These are phyloP conservation scores for Dichetophora obliterata DNA, from an alignment of 2,888 invertebrate genomes.

Conservation along the genomic window DNA sequence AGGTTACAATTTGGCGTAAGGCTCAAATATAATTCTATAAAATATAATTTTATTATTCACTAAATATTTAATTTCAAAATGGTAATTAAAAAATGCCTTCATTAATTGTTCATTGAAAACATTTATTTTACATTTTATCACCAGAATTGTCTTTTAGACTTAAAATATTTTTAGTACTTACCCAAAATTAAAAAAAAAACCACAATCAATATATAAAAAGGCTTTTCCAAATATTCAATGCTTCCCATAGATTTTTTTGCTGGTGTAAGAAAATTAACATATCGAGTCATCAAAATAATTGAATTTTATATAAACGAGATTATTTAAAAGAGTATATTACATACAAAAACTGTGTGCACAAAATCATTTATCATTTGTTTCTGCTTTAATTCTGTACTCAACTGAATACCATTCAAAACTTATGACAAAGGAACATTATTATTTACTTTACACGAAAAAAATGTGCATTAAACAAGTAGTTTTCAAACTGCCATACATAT, in stretches of 20 bases:
- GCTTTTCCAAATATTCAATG: background rate
- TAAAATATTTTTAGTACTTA: background rate
- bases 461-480: background rate
- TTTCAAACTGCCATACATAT: constrained; percentile 19
- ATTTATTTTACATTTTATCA: too few relatives aligned
- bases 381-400: background rate
- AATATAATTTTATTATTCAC: too few relatives aligned
- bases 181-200: constrained; percentile 4
- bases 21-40: too few relatives aligned
- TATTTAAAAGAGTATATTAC: constrained; percentile 24
- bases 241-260: background rate
- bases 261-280: constrained; percentile 14
- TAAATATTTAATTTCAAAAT: too few relatives aligned
- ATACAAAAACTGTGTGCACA: constrained; percentile 59
- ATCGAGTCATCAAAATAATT: constrained; percentile 44
- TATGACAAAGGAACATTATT: background rate
- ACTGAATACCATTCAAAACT: background rate
- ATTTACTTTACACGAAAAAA: background rate
- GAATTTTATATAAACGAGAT: constrained; percentile 1
- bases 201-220: background rate
- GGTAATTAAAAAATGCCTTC: too few relatives aligned
- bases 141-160: too few relatives aligned
- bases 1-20: too few relatives aligned
- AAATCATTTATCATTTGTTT: constrained; percentile 36
- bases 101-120: too few relatives aligned